Conservation (phyloP, 2,113 vertebrate genomes). For the Hirundichthys speculiger region DNA sequence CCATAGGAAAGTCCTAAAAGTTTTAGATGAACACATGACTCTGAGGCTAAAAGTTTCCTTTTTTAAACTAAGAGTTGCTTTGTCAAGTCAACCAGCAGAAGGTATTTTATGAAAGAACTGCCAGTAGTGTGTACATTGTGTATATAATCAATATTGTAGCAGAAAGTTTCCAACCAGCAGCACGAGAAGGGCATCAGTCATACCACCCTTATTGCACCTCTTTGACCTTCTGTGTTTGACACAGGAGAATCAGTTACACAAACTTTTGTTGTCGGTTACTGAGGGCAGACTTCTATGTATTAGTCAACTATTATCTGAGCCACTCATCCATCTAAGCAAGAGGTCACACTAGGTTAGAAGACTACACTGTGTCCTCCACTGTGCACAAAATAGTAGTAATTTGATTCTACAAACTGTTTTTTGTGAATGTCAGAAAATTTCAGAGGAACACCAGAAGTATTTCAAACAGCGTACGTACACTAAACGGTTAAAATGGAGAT, state of each 20-base stretch:
- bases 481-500: background rate
- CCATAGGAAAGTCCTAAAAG: background rate
- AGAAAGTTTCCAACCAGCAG: background rate
- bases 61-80: background rate
- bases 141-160: background rate
- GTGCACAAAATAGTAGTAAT: background rate
- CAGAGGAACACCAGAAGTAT: background rate
- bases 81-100: background rate
- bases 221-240: constrained; percentile 2
- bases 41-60: too few relatives aligned
- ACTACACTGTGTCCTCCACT: background rate
- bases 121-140: too few relatives aligned
- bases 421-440: background rate
- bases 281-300: constrained; percentile 21
- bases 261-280: constrained; percentile 13
- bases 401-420: background rate
- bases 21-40: background rate
- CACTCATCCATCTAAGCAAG: background rate
- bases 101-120: too few relatives aligned
- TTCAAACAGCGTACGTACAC: background rate
- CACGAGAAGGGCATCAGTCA: background rate
- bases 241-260: constrained; percentile 2
- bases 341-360: constrained; percentile 3
- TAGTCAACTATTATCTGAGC: constrained; percentile 30
- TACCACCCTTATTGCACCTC: background rate